phyloP scores from a whole-genome alignment of 2,113 vertebrate genomes.

The Spea multiplicata region DNA sequence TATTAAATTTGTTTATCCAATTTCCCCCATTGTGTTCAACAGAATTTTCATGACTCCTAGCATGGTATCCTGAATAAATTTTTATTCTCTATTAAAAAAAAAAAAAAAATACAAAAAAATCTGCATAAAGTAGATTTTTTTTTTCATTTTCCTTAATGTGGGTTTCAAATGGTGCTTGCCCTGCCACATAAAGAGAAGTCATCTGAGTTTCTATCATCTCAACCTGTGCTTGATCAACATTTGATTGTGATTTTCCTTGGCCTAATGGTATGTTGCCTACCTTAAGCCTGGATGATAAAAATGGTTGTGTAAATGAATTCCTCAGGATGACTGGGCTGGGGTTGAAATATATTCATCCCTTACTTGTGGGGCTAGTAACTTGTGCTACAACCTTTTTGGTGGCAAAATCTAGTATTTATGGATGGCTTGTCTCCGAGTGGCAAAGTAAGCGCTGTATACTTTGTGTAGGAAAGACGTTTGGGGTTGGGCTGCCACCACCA shows the following conservation, averaged over 20 bases:
- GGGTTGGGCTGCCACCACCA: slow-evolving; percentile 56
- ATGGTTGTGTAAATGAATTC: slow-evolving; percentile 66
- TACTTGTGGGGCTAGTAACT: slow-evolving; percentile 17
- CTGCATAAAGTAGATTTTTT: slow-evolving; percentile 79
- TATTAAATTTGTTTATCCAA: slow-evolving; percentile 80
- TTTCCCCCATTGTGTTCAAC: slow-evolving; percentile 75
- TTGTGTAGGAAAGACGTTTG: no score
- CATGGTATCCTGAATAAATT: slow-evolving; percentile 77
- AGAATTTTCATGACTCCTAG: slow-evolving; percentile 77
- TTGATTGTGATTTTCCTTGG: slow-evolving; percentile 25
- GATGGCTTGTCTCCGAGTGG: slow-evolving; percentile 3
- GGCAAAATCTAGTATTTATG: slow-evolving; percentile 7
- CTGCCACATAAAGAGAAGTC: slow-evolving; percentile 19
- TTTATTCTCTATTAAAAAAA: slow-evolving; percentile 61
- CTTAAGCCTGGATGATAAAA: slow-evolving; percentile 57
- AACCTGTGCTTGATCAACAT: slow-evolving; percentile 36
- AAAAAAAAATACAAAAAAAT: slow-evolving; percentile 76
- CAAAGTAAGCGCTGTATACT: not conserved
- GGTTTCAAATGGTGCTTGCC: slow-evolving; percentile 68
- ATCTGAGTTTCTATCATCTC: slow-evolving; percentile 7
- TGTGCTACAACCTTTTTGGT: slow-evolving; percentile 19
- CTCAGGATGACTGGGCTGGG: not conserved
- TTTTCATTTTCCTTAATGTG: slow-evolving; percentile 65
- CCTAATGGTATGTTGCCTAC: slow-evolving; percentile 29
- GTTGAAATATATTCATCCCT: slow-evolving; percentile 4